Evolutionary conservation across 1,140 invertebrate genomes (phyloP).

Genomic region (Ips typographus): DNA sequence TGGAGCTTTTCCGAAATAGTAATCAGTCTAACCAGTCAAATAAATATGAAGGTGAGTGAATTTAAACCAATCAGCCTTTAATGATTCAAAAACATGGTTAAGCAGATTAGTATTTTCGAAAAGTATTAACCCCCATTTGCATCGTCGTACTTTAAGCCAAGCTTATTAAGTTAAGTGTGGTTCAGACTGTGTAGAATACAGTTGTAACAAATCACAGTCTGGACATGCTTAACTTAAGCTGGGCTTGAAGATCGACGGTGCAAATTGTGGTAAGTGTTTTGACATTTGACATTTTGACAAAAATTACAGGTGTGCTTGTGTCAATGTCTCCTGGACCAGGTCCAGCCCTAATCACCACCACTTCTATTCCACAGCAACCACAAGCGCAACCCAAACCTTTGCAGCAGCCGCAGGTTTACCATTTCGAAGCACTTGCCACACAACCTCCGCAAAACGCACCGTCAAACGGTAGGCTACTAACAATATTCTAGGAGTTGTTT

Average conservation of each 20-base stretch:
- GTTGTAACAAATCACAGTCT: no score
- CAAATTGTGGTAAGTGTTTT: constrained; percentile 1
- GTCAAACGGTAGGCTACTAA: constrained; percentile 22
- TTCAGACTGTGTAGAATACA: no score
- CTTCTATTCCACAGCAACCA: constrained; percentile 45
- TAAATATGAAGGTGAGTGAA: no score
- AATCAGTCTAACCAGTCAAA: no score
- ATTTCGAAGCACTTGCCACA: constrained; percentile 38
- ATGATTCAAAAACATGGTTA: no score
- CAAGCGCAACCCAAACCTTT: constrained; percentile 39
- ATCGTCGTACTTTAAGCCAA: background rate
- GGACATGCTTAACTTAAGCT: no score
- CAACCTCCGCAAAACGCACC: constrained; percentile 33
- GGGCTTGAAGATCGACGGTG: background rate
- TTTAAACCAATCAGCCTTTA: no score
- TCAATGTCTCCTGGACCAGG: constrained; percentile 50
- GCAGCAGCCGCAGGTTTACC: constrained; percentile 38
- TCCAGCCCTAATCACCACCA: constrained; percentile 47
- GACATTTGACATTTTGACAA: background rate
- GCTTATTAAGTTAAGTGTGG: background rate
- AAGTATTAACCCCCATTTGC: no score
- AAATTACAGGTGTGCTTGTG: constrained; percentile 48
- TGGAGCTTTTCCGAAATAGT: no score
- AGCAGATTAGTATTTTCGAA: background rate
- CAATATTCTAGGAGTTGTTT: background rate